phyloP scores from a whole-genome alignment of 2,888 invertebrate species.

The Eulithis prunata region DNA sequence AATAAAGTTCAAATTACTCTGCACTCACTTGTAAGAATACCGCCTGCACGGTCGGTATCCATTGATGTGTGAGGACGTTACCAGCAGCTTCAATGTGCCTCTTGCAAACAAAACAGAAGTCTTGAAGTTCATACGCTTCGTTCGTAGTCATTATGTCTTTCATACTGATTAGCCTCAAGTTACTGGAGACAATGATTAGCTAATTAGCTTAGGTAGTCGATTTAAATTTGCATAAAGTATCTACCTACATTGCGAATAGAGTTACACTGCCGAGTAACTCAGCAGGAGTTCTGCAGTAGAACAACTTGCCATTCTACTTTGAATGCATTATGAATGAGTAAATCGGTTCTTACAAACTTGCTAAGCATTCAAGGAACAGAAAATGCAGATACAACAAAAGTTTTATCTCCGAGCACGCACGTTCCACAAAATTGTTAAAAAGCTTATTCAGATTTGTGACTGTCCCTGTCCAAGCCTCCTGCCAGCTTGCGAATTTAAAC shows the following conservation, averaged over 20 bases:
- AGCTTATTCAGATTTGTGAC: conserved; percentile 14
- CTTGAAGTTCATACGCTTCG: conserved; percentile 87
- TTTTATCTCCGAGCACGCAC: conserved; percentile 7
- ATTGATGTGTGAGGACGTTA: conserved; percentile 84
- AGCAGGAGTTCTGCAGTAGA: too few species aligned
- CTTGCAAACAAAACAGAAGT: conserved; percentile 84
- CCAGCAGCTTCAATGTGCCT: conserved; percentile 87
- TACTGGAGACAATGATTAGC: conserved; percentile 66
- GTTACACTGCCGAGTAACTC: too few species aligned
- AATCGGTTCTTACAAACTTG: background rate
- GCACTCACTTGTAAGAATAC: conserved; percentile 84
- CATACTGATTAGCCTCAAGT: conserved; percentile 85
- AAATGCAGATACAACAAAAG: background rate
- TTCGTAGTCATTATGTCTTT: conserved; percentile 82
- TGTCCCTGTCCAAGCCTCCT: conserved; percentile 7
- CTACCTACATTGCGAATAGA: too few species aligned
- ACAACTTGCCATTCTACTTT: too few species aligned
- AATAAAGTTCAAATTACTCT: background rate
- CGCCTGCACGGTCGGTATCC: conserved; percentile 86
- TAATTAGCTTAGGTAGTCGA: background rate
- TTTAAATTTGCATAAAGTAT: too few species aligned
- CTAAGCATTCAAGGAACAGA: too few species aligned
- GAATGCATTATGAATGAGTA: too few species aligned
- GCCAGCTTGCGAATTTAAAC: conserved; percentile 10
- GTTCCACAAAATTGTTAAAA: background rate